Percentiles rank a stretch among this genome's conserved stretches.
phyloP scores from a whole-genome alignment of 2,797 vertebrate species.

The Xyrichtys novacula region DNA sequence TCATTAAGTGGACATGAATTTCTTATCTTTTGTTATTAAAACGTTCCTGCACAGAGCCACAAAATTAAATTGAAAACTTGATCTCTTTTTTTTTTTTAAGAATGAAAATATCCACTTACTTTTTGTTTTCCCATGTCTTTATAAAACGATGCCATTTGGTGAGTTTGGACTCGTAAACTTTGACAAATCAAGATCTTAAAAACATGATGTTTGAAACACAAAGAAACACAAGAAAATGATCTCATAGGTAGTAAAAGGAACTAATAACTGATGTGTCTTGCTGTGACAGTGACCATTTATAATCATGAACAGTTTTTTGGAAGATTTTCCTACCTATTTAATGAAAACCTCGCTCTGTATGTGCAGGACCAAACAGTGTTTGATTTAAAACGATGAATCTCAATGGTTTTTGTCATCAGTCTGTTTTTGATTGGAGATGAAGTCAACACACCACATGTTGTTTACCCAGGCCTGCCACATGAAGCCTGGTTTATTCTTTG shows the following conservation, averaged over 20 bases:
- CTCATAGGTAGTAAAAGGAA: background rate
- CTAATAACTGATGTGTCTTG: background rate
- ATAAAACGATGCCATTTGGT: no score
- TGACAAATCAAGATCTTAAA: background rate
- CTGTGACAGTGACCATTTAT: background rate
- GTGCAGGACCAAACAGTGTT: background rate
- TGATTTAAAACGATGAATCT: slow-evolving; percentile 34
- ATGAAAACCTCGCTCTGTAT: slow-evolving; percentile 7
- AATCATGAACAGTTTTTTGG: background rate
- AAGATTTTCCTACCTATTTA: background rate
- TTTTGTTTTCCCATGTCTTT: background rate
- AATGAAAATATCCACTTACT: no score
- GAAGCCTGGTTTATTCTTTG: slow-evolving; percentile 25
- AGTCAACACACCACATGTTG: slow-evolving; percentile 48
- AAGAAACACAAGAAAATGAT: background rate
- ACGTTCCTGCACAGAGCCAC: no score
- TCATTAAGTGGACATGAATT: no score
- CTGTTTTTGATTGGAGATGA: slow-evolving; percentile 13
- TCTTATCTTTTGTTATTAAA: no score
- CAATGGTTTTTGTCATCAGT: background rate
- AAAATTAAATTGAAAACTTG: no score
- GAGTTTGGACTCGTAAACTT: background rate
- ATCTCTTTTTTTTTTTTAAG: no score
- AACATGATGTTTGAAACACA: background rate
- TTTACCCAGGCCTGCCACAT: slow-evolving; percentile 32